Percentiles rank a stretch among this genome's conserved stretches.
phyloP scores from a whole-genome alignment of 2,888 invertebrate species.

The Creontiades dilutus region DNA sequence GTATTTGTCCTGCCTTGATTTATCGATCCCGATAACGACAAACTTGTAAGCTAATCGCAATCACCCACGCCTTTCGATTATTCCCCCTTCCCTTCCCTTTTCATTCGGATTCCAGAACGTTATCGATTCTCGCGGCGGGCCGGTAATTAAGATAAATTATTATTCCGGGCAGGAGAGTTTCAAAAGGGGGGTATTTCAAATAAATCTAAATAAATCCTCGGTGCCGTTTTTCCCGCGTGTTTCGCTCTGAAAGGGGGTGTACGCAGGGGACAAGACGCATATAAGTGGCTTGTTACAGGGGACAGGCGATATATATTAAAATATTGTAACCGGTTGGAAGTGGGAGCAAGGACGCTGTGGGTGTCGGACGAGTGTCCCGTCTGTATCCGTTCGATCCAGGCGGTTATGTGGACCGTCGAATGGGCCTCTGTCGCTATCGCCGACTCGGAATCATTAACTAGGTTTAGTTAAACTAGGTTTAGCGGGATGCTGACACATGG shows the following conservation, averaged over 20 bases:
- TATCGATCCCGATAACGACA: conserved; percentile 3
- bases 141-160: conserved; percentile 52
- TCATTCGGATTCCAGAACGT: neutral
- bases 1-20: conserved; percentile 3
- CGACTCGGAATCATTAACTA: conserved; percentile 5
- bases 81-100: neutral
- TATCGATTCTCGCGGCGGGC: neutral
- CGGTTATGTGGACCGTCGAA: neutral
- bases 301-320: conserved; percentile 56
- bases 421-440: neutral
- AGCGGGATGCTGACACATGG: neutral
- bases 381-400: conserved; percentile 24
- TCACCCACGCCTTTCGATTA: conserved; percentile 20
- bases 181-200: neutral
- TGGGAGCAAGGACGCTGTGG: conserved; percentile 64
- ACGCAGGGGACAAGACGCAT: conserved; percentile 57
- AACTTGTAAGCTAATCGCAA: conserved; percentile 48
- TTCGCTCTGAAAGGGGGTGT: conserved; percentile 49
- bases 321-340: conserved; percentile 54
- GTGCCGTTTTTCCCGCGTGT: neutral
- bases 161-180: conserved; percentile 23
- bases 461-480: neutral
- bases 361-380: conserved; percentile 46
- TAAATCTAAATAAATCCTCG: conserved; percentile 57
- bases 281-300: conserved; percentile 54